A percentile compares a stretch with the other conserved stretches of the same genome.
phyloP scores from a whole-genome alignment of 2,888 invertebrate genomes.

The Drosophila rellima region DNA sequence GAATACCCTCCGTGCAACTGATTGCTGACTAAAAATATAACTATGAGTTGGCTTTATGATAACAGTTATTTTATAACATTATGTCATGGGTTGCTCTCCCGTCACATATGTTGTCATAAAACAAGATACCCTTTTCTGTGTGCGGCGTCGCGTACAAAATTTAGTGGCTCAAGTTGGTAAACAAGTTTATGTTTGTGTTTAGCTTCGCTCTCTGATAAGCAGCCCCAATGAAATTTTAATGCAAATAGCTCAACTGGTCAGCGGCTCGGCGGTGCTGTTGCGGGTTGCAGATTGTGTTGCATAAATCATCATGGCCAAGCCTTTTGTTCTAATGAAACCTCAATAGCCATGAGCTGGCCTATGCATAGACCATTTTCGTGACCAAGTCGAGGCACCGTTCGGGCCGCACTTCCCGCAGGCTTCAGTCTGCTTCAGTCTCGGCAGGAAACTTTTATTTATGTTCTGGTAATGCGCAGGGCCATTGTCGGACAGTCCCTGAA shows the following conservation, averaged over 20 bases:
- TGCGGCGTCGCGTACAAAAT: neutral
- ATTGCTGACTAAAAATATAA: slow-evolving; percentile 5
- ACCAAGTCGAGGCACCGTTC: slow-evolving; percentile 33
- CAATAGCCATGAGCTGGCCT: slow-evolving; percentile 41
- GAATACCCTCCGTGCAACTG: neutral
- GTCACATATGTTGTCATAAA: slow-evolving; percentile 11
- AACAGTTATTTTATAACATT: slow-evolving; percentile 16
- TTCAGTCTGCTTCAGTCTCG: slow-evolving; percentile 22
- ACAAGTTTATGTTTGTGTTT: slow-evolving; percentile 37
- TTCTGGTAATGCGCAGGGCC: slow-evolving; percentile 54
- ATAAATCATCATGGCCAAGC: slow-evolving; percentile 70
- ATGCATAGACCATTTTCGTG: slow-evolving; percentile 60
- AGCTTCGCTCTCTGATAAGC: slow-evolving; percentile 48
- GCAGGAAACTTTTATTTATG: slow-evolving; percentile 72
- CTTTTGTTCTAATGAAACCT: slow-evolving; percentile 62
- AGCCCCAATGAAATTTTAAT: slow-evolving; percentile 69
- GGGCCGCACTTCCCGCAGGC: slow-evolving; percentile 17
- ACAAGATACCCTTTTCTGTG: slow-evolving; percentile 11
- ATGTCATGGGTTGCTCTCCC: slow-evolving; percentile 9
- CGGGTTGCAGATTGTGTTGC: slow-evolving; percentile 45
- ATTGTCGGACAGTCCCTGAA: slow-evolving; percentile 35
- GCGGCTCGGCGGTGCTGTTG: slow-evolving; percentile 5
- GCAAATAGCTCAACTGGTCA: slow-evolving; percentile 68
- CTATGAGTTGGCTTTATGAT: neutral
- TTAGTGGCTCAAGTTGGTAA: slow-evolving; percentile 32